Percentiles rank a stretch among this genome's conserved stretches.
Conservation (phyloP, 2,113 vertebrate genomes). For the Azemiops feae region DNA sequence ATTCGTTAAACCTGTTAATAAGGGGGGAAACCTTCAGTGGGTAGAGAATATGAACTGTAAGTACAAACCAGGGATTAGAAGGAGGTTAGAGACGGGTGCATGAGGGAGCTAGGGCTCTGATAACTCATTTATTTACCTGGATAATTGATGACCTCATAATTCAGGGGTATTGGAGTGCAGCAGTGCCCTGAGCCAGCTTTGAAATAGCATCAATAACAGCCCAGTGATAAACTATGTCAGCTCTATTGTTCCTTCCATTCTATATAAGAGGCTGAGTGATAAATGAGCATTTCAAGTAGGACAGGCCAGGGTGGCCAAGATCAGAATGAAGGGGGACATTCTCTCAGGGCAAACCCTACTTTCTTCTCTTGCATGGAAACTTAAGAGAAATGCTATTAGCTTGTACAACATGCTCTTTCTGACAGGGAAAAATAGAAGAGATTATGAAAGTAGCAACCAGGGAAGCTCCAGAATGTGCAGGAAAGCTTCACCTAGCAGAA, state of each 20-base stretch:
- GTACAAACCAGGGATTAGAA: background rate
- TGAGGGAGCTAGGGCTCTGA: background rate
- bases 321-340: slow-evolving; percentile 1
- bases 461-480: background rate
- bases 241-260: slow-evolving; percentile 14
- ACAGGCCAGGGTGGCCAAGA: background rate
- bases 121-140: slow-evolving; percentile 25
- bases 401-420: background rate
- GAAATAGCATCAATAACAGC: slow-evolving; percentile 19
- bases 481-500: background rate
- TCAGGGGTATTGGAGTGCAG: slow-evolving; percentile 9
- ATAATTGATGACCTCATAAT: slow-evolving; percentile 31
- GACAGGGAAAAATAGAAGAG: background rate
- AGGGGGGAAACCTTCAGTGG: background rate
- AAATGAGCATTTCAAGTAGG: slow-evolving; percentile 10
- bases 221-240: slow-evolving; percentile 17
- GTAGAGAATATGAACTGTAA: slow-evolving; percentile 1
- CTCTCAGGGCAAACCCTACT: background rate
- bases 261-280: background rate
- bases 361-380: background rate
- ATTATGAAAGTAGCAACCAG: background rate
- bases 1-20: background rate
- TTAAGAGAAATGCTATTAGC: slow-evolving; percentile 7
- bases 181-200: background rate
- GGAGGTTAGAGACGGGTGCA: too few species aligned